Conservation (phyloP, 2,113 vertebrate species). For the Oncorhynchus tshawytscha region DNA sequence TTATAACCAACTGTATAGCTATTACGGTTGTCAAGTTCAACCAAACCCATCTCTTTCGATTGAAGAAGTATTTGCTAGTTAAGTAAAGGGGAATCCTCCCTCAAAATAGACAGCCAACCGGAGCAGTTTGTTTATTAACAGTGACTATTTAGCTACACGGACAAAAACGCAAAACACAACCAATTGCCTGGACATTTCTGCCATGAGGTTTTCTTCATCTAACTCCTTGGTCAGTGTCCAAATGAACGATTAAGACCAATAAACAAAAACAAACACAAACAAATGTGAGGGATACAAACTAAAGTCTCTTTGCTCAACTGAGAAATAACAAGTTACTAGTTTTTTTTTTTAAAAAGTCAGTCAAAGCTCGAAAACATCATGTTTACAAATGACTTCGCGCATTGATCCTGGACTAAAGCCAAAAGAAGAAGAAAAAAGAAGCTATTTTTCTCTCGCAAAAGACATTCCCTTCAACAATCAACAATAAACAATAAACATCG, state of each 20-base stretch:
- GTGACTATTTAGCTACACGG: too few species aligned
- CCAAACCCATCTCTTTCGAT: too few species aligned
- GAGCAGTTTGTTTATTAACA: too few species aligned
- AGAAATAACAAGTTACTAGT: neutral
- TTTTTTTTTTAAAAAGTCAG: neutral
- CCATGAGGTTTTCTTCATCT: too few species aligned
- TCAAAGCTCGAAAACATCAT: conserved; percentile 11
- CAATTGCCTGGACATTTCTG: too few species aligned
- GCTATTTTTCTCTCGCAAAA: neutral
- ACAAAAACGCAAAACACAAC: too few species aligned
- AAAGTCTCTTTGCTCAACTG: conserved; percentile 21
- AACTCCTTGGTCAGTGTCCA: conserved; percentile 1
- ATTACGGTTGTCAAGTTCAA: too few species aligned
- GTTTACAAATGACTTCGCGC: neutral
- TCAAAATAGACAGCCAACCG: too few species aligned
- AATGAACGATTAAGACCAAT: neutral
- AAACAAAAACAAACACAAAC: conserved; percentile 8
- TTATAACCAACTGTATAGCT: too few species aligned
- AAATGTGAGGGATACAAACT: conserved; percentile 44
- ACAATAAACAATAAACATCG: conserved; percentile 75
- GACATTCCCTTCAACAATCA: conserved; percentile 55
- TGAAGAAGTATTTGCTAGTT: too few species aligned
- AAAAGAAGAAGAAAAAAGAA: too few species aligned
- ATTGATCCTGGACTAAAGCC: neutral
- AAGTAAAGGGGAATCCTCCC: too few species aligned